A percentile compares a stretch with the other conserved stretches of the same genome.
phyloP scores from a whole-genome alignment of 2,888 invertebrate genomes.

The Steromphala cineraria region DNA sequence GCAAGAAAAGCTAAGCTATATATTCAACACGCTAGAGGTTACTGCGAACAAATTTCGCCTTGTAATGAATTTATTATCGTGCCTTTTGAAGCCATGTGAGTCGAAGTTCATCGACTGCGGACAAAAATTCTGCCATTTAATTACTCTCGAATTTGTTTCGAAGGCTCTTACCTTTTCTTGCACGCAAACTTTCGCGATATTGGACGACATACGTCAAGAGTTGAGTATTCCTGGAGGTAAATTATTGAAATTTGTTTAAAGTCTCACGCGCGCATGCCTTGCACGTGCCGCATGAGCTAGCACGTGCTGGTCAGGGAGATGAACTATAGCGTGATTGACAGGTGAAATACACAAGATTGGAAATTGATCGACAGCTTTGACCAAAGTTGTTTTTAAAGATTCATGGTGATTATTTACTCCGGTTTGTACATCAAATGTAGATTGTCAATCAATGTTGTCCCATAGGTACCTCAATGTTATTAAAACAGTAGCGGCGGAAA shows the following conservation, averaged over 20 bases:
- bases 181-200: not conserved
- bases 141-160: slow-evolving; percentile 14
- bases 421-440: no score
- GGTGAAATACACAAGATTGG: not conserved
- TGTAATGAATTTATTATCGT: slow-evolving; percentile 21
- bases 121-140: slow-evolving; percentile 22
- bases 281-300: not conserved
- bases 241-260: slow-evolving; percentile 3
- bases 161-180: not conserved
- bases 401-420: no score
- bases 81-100: not conserved
- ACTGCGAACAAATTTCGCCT: slow-evolving; percentile 18
- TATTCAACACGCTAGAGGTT: slow-evolving; percentile 15
- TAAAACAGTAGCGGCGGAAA: no score
- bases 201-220: not conserved
- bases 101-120: not conserved
- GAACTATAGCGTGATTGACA: not conserved
- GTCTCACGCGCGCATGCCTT: not conserved
- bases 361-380: not conserved
- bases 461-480: no score
- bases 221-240: not conserved
- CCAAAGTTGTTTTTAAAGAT: not conserved
- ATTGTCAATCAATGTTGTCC: no score
- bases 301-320: not conserved
- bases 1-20: not conserved